Base-by-base conservation (phyloP, 1,140 invertebrate species). In the Lineus longissimus region DNA sequence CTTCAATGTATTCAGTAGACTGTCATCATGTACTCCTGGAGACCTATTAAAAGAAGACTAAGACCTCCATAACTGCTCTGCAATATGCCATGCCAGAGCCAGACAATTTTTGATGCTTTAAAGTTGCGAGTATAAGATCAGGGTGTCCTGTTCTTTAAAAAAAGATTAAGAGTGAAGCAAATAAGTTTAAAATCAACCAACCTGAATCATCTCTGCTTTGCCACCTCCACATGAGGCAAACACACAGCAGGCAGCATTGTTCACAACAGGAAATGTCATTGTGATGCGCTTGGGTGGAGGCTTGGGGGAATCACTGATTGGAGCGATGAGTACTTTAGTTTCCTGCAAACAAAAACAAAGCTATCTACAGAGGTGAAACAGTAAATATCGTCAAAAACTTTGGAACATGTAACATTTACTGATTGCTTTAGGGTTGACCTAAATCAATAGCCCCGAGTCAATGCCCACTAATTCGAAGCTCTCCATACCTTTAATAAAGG, bases 281-380 rank as follows among this genome's bases (percentile, higher is more conserved):
- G 96, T 99, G 11, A 99, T 89, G 64, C 97, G 86, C 55, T 83
- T 83, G 9, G 93, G 90, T 2, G 97, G 97, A 60, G 94, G 94
- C 82, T 99, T 99, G 0, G 97, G 97, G 0, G 95, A 97, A 82
- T 99, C 91, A 1, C 84, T 87, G 56, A 99, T 92, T 0, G 89
- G 80, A 29, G 91, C 91, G 2, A 98, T 89, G 85, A 93, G 91
- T 13, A 70, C 68, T 19, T 73, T 70, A n/a, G 30, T 73, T 43
- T 75, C 77, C 75, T 82, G 54, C 15, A 61, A 70, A 13, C 33
- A 43, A 40, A 9, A 36, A 2, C 23, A 63, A 23, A 17, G n/a
- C 6, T 23, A 40, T 17, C 41, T 33, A 19, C 57, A 30, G 29
- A 30, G 23, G 19, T 13, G 40, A 13, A 43, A 11, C 40, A 19